phyloP scores from a whole-genome alignment of 2,113 vertebrate genomes.

The Nestor notabilis region DNA sequence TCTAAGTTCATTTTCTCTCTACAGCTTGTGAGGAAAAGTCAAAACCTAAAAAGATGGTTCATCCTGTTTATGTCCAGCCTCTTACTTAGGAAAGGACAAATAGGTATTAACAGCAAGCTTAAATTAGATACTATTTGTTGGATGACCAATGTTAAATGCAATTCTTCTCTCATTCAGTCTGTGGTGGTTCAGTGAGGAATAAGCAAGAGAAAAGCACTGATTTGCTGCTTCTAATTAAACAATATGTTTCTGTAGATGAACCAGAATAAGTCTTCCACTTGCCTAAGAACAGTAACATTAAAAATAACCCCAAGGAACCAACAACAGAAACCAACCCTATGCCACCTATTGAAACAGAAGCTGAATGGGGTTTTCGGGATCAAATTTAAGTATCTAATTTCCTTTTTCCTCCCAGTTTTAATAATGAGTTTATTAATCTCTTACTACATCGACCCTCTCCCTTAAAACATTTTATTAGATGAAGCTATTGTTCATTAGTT shows the following conservation, averaged over 20 bases:
- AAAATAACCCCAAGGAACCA: neutral
- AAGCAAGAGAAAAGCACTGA: neutral
- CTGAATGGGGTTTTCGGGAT: neutral
- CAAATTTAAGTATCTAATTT: neutral
- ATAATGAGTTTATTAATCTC: neutral
- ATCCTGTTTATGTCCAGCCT: constrained; percentile 10
- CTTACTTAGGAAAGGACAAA: constrained; percentile 9
- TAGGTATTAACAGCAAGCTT: neutral
- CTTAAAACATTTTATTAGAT: neutral
- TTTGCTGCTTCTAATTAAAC: neutral
- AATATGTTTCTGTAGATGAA: neutral
- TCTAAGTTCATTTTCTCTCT: neutral
- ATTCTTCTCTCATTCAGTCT: neutral
- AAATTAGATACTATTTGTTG: constrained; percentile 2
- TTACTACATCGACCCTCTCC: neutral
- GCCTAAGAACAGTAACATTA: neutral
- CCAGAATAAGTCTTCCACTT: neutral
- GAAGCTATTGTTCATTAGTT: neutral
- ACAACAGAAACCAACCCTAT: rapidly evolving
- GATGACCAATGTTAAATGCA: neutral
- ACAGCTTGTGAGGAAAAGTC: neutral
- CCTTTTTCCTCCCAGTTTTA: neutral
- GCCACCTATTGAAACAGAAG: neutral
- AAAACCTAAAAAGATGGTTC: neutral
- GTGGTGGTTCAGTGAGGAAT: neutral